Evolutionary conservation across 2,888 invertebrate species (phyloP), one percentile per base, ranked within the genome.

Genomic region (Drosophila sordidapex): DNA sequence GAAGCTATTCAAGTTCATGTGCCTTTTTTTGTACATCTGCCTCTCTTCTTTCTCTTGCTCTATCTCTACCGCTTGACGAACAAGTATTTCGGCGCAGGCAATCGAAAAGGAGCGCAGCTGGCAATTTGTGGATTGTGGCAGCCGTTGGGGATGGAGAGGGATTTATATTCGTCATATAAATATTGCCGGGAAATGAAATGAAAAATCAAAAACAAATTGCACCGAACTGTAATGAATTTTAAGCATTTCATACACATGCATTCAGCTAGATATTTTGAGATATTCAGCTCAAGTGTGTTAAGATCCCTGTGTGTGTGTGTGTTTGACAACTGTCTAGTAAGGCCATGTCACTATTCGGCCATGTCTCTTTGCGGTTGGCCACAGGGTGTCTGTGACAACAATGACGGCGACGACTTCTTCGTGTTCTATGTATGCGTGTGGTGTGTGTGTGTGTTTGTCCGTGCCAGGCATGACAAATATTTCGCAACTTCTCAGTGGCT

Each of bases 301-400:
- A 35, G 5, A 46, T 46, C 25, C 18, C 29, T n/a, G 15, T 15
- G n/a, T 52, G 67, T 65, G 73, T 60, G 66, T 85, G 87, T 73
- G 79, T 70, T 77, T 85, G 88, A 87, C 85, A 85, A 85, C 88
- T 87, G 88, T 87, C 85, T 85, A 83, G 83, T 83, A 83, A 87
- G 88, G 88, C 79, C 83, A 85, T 87, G 85, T 85, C 85, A 88
- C 76, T 88, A 83, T 83, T 83, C 75, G 83, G 84, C 77, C 88
- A 85, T 86, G 87, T 86, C 89, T 87, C 89, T 88, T 88, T 88
- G 84, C 84, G 89, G 89, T 87, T 87, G 87, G 76, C 86, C 89
- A 79, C 89, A 88, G 88, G 88, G 89, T 88, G 85, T 87, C 85
- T 85, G 74, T 84, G 87, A 79, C 85, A 81, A 81, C 76, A 77